Evolutionary conservation across 2,797 vertebrate species (phyloP).

Genomic region (Cetoscarus ocellatus): DNA sequence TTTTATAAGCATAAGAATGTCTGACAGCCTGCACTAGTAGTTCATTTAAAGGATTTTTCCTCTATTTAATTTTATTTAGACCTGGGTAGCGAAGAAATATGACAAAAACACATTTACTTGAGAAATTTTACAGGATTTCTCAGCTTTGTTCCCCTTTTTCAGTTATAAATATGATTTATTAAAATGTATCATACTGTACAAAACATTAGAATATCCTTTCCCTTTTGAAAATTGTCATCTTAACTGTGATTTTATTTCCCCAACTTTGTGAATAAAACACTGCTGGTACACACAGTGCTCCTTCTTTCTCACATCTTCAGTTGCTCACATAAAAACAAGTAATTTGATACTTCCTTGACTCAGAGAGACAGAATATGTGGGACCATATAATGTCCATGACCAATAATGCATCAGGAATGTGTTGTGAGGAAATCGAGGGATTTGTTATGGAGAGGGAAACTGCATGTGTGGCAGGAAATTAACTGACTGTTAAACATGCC

Average conservation of each 20-base stretch:
- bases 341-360: slow-evolving; percentile 66
- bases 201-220: slow-evolving; percentile 3
- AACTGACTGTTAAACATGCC: slow-evolving; percentile 70
- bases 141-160: neutral
- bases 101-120: no score
- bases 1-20: slow-evolving; percentile 31
- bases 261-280: slow-evolving; percentile 25
- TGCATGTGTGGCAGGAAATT: slow-evolving; percentile 70
- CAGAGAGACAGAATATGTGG: slow-evolving; percentile 51
- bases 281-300: slow-evolving; percentile 16
- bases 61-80: no score
- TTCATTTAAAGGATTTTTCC: no score
- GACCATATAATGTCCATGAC: slow-evolving; percentile 74
- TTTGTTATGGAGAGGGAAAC: slow-evolving; percentile 75
- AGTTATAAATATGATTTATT: no score
- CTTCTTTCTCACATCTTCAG: slow-evolving; percentile 4
- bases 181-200: neutral
- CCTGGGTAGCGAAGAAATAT: no score
- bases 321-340: slow-evolving; percentile 34
- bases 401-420: slow-evolving; percentile 80
- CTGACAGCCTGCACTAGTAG: slow-evolving; percentile 29
- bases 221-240: slow-evolving; percentile 35
- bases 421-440: slow-evolving; percentile 80
- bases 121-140: neutral
- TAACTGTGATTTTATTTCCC: slow-evolving; percentile 20